phyloP scores from a whole-genome alignment of 2,888 invertebrate species.

The Phengaris arion region DNA sequence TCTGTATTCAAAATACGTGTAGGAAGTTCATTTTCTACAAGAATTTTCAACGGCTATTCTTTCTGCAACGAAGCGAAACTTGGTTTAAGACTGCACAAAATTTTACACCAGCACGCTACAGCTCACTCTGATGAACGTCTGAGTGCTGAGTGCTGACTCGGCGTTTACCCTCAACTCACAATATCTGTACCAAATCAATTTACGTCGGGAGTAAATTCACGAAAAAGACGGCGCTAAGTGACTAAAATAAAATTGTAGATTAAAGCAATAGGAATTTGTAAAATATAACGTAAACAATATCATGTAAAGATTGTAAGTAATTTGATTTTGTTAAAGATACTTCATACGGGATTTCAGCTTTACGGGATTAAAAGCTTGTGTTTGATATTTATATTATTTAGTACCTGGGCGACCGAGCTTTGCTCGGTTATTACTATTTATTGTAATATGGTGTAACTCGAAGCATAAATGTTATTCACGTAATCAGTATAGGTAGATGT shows the following conservation, averaged over 20 bases:
- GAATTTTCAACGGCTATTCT: neutral
- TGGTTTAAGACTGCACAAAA: neutral
- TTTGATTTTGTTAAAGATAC: neutral
- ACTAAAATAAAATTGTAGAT: slow-evolving; percentile 8
- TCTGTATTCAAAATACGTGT: too few relatives aligned
- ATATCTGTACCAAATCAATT: neutral
- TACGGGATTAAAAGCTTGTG: too few relatives aligned
- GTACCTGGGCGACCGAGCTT: too few relatives aligned
- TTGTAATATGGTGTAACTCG: too few relatives aligned
- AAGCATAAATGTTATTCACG: too few relatives aligned
- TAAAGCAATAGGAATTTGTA: neutral
- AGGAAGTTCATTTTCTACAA: neutral
- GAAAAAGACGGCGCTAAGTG: neutral
- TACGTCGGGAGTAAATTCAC: neutral
- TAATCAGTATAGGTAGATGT: too few relatives aligned
- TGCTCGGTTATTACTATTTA: too few relatives aligned
- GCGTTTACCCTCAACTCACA: neutral
- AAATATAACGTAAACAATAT: neutral
- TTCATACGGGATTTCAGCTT: neutral
- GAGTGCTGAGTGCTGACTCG: neutral
- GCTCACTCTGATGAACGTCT: neutral
- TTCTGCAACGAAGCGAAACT: slow-evolving; percentile 4
- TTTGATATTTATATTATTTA: too few relatives aligned
- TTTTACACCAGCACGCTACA: neutral
- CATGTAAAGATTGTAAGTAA: neutral